Base-by-base conservation (phyloP, 2,797 vertebrate genomes). In the Jordanella pulchra region DNA sequence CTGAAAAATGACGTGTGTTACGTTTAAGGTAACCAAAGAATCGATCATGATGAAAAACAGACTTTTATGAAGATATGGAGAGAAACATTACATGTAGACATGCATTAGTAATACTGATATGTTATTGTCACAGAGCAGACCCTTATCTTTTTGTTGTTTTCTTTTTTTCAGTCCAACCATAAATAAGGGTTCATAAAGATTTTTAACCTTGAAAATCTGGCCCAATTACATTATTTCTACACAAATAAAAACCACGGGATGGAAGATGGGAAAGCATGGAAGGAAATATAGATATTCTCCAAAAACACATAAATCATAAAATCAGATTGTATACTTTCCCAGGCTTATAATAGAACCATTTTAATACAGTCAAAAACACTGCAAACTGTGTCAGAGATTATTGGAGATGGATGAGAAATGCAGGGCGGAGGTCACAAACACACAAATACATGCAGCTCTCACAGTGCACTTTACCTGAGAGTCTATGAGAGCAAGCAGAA, bases 401-500 rank as follows among this genome's bases (percentile, higher is more conserved):
- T 64, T 58, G 83, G 7, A 50, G 70, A 77, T 50, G 66, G 65
- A 78, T 77, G 69, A 48, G 23, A 76, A 50, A 81, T 44, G 74
- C 66, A 65, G 39, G 75, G 35, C 23, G 68, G 78, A 79, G 70
- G 54, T 73, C 75, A 82, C 77, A 83, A 61, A 77, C 82, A 85
- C 74, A 82, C 82, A 89, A 63, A 89, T 30, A 72, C 83, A 86
- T 73, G 82, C 72, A 78, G 90, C 87, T 91, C 92, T 91, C 89
- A 79, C 92, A 89, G 82, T 77, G 90, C 91, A 95, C 93, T 90
- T 94, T 99, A 99, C 98, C 98, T 99, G 97, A 96, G 84, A 99
- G 96, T 87, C 96, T 97, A 94, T 96, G 97, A 97, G 97, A 97
- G 90, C 96, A 97, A 94, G 93, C 91, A 97, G 97, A 97, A 92